Evolutionary conservation across 64 coral and sea anemone genomes (phyloP).

Genomic region (Pocillopora verrucosa): DNA sequence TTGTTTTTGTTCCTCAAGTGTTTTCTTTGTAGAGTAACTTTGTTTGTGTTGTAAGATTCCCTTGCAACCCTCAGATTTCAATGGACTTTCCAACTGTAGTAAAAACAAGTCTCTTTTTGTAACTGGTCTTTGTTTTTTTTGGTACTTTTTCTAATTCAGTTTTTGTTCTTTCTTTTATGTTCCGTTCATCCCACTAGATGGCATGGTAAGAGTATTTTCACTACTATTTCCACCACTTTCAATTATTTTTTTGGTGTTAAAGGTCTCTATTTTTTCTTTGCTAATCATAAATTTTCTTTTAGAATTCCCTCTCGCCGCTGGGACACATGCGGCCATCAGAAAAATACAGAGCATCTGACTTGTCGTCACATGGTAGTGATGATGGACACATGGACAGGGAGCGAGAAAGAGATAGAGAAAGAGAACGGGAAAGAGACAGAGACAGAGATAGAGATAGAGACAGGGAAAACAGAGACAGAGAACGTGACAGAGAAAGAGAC

Average conservation of each 20-base stretch:
- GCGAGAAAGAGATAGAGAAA: slow-evolving; percentile 17
- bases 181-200: neutral
- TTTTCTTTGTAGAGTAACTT: too few relatives aligned
- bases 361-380: slow-evolving; percentile 77
- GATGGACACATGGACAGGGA: slow-evolving; percentile 66
- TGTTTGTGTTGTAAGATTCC: too few relatives aligned
- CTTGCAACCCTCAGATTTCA: too few relatives aligned
- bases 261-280: neutral
- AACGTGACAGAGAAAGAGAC: slow-evolving; percentile 80
- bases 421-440: slow-evolving; percentile 47
- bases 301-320: slow-evolving; percentile 94
- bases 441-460: slow-evolving; percentile 49
- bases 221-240: too few relatives aligned
- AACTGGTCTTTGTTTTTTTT: too few relatives aligned
- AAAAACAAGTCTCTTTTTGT: too few relatives aligned
- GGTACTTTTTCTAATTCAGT: neutral
- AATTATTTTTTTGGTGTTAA: neutral
- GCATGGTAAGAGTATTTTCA: slow-evolving; percentile 12
- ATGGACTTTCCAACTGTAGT: too few relatives aligned
- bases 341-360: slow-evolving; percentile 69
- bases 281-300: neutral
- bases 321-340: slow-evolving; percentile 73
- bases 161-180: slow-evolving; percentile 23
- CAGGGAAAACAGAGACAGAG: slow-evolving; percentile 53
- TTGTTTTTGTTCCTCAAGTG: too few relatives aligned